These are phyloP conservation scores for Myoxocephalus aenaeus DNA, from an alignment of 2,797 vertebrate genomes.

Conservation along the genomic window DNA sequence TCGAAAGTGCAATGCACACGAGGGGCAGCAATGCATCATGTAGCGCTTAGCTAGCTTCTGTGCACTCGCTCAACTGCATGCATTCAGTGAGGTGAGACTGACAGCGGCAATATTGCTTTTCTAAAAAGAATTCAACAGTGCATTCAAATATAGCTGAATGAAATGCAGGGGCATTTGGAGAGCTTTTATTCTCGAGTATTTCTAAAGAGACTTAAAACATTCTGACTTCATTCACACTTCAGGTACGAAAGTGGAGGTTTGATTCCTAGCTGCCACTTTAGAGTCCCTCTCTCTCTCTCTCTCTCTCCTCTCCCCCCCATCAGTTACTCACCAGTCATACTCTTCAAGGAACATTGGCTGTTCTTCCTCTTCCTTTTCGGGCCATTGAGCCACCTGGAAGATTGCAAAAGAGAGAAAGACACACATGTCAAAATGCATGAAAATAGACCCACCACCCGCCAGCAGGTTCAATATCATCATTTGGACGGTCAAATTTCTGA, in stretches of 20 bases:
- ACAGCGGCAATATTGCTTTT: slow-evolving; percentile 22
- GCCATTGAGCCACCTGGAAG: slow-evolving; percentile 96
- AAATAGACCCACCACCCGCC: not conserved
- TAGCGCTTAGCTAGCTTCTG: not conserved
- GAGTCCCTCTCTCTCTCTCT: not conserved
- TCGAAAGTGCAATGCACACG: slow-evolving; percentile 36
- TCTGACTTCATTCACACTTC: slow-evolving; percentile 18
- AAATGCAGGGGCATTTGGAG: slow-evolving; percentile 2
- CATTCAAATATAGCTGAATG: slow-evolving; percentile 5
- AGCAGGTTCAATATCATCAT: not conserved
- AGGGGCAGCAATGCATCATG: slow-evolving; percentile 44
- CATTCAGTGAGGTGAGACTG: slow-evolving; percentile 6
- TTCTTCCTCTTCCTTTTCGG: slow-evolving; percentile 98
- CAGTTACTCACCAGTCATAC: slow-evolving; percentile 93
- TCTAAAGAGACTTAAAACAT: slow-evolving; percentile 1
- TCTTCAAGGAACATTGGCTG: slow-evolving; percentile 99
- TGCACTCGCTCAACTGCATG: slow-evolving; percentile 24
- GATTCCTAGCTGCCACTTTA: slow-evolving; percentile 21
- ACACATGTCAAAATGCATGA: not conserved
- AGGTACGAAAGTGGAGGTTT: slow-evolving; percentile 5
- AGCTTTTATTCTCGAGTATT: slow-evolving; percentile 6
- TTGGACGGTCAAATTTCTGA: not conserved
- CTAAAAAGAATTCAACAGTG: slow-evolving; percentile 18
- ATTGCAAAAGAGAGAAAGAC: slow-evolving; percentile 1
- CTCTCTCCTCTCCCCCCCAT: not conserved